These are phyloP conservation scores for Oscheius sp. DNA, from an alignment of 2,888 invertebrate genomes.

Conservation along the genomic window DNA sequence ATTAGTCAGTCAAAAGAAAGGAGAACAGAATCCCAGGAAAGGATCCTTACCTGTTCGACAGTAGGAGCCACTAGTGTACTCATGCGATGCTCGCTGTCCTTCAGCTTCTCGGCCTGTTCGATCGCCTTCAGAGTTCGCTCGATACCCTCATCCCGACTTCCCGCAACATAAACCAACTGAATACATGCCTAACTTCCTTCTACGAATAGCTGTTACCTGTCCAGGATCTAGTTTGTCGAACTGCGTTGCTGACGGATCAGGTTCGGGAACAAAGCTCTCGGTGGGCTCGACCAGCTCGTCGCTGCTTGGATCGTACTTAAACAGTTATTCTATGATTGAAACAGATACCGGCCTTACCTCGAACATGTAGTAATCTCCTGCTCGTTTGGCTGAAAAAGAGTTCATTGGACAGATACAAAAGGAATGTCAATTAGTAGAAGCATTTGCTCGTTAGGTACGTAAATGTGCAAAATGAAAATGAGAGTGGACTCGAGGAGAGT, in stretches of 20 bases:
- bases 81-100: slow-evolving; percentile 62
- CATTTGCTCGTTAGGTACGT: slow-evolving; percentile 11
- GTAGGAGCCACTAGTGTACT: slow-evolving; percentile 38
- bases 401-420: neutral
- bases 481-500: slow-evolving; percentile 1
- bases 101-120: slow-evolving; percentile 64
- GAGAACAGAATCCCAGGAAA: neutral
- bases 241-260: slow-evolving; percentile 64
- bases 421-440: slow-evolving; percentile 11
- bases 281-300: slow-evolving; percentile 66
- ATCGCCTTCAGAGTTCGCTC: slow-evolving; percentile 64
- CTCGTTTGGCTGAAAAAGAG: slow-evolving; percentile 85
- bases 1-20: neutral
- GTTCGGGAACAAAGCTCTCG: slow-evolving; percentile 70
- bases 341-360: slow-evolving; percentile 76
- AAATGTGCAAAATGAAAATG: slow-evolving; percentile 4
- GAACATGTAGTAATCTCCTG: slow-evolving; percentile 99
- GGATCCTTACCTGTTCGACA: slow-evolving; percentile 14
- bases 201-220: slow-evolving; percentile 51
- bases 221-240: slow-evolving; percentile 68
- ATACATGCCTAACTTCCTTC: neutral
- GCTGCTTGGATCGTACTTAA: slow-evolving; percentile 77
- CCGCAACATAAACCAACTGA: slow-evolving; percentile 67
- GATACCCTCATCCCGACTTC: slow-evolving; percentile 64
- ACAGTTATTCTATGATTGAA: too few relatives aligned